Base-by-base conservation (phyloP, 2,888 invertebrate species). In the Cephus runcator region DNA sequence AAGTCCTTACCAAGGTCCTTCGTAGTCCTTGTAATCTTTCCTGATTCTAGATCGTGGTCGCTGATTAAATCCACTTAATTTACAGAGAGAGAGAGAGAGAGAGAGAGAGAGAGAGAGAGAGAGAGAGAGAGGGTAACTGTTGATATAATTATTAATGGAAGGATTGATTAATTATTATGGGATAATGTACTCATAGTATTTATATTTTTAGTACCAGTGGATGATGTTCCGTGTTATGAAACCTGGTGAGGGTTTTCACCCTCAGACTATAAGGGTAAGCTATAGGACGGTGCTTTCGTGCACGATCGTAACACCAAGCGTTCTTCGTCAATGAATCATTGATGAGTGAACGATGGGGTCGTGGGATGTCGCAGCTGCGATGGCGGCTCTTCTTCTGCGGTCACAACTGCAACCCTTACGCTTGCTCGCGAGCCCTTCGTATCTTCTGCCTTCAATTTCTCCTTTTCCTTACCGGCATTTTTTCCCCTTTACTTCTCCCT, bases 311-410 rank as follows among this genome's bases (percentile, higher is more conserved):
- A 71, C 71, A 71, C 34, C 71, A 31, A 71, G 71, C 33, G 71
- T 71, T 71, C 85, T 84, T 85, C 79, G 79, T 76, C 78, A 81
- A 77, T 91, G 89, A 91, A 91, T 91, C 90, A 91, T 91, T 91
- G 86, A 91, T 90, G 87, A 82, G 84, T 87, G 85, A 87, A 82
- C 86, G 88, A 88, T 87, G 86, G 84, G 90, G 85, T 88, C 90
- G 90, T 89, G 90, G 86, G 89, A 90, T 79, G 81, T 81, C 80
- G 86, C 90, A 90, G 90, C 90, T 90, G 90, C 81, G 87, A 30
- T 31, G 34, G 31, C 71, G 56, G 56, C 71, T 71, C 71, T 71
- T 71, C 71, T 71, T 71, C 71, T 31, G 74, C 74, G 74, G 74
- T 35, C 34, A 9, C 34, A 12, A 34, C 71, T 71, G 74, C 74